These are phyloP conservation scores for Bombyx huttoni DNA, from an alignment of 2,888 invertebrate species.

Conservation along the genomic window DNA sequence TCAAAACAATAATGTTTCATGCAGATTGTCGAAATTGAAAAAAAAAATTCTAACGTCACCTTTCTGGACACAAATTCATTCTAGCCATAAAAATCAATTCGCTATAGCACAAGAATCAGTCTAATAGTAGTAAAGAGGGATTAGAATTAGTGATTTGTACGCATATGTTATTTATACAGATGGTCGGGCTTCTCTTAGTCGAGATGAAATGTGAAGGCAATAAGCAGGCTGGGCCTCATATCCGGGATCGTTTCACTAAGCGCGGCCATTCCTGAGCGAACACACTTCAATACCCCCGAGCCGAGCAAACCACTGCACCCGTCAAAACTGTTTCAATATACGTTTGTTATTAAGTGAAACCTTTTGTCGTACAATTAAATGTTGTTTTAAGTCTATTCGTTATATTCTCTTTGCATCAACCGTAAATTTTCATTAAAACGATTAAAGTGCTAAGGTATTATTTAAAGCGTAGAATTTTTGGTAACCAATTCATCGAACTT, in stretches of 20 bases:
- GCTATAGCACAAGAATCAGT: neutral
- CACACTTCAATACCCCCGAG: slow-evolving; percentile 33
- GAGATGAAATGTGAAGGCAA: slow-evolving; percentile 29
- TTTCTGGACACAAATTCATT: neutral
- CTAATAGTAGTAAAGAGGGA: neutral
- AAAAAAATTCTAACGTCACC: too few species aligned
- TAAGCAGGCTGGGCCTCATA: slow-evolving; percentile 34
- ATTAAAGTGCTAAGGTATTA: too few species aligned
- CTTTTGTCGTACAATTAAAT: too few species aligned
- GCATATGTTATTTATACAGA: slow-evolving; percentile 10
- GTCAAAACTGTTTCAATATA: slow-evolving; percentile 11
- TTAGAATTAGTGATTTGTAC: slow-evolving; percentile 6
- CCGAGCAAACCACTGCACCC: slow-evolving; percentile 7
- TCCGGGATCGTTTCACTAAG: slow-evolving; percentile 55
- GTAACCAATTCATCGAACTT: too few species aligned
- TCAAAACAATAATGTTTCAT: too few species aligned
- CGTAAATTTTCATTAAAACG: too few species aligned
- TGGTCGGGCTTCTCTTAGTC: slow-evolving; percentile 15
- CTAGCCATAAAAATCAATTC: neutral
- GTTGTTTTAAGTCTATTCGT: too few species aligned
- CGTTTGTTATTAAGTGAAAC: neutral
- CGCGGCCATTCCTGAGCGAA: slow-evolving; percentile 35
- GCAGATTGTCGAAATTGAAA: too few species aligned
- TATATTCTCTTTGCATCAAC: too few species aligned
- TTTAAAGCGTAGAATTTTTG: too few species aligned